Evolutionary conservation across 2,113 vertebrate genomes (phyloP).

Genomic region (Prionailurus bengalensis): DNA sequence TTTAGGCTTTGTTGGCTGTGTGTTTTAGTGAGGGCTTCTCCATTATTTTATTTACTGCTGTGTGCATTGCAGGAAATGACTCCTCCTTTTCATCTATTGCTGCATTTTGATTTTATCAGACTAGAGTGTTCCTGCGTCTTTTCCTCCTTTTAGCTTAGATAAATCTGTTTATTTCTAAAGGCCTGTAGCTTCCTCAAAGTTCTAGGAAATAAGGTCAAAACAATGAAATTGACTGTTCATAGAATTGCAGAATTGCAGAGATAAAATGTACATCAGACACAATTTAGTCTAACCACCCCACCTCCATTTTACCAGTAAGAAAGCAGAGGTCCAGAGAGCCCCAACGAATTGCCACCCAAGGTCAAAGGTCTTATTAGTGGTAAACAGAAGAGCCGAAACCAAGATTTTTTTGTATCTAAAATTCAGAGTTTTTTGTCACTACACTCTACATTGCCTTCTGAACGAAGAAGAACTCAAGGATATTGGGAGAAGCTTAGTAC

Average conservation of each 20-base stretch:
- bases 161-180: slow-evolving; percentile 55
- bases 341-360: slow-evolving; percentile 47
- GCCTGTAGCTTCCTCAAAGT: slow-evolving; percentile 36
- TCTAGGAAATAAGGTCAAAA: slow-evolving; percentile 68
- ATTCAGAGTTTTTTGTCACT: background rate
- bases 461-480: slow-evolving; percentile 21
- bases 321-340: background rate
- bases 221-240: slow-evolving; percentile 30
- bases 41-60: slow-evolving; percentile 43
- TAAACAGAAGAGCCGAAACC: slow-evolving; percentile 10
- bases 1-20: background rate
- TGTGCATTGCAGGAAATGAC: slow-evolving; percentile 50
- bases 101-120: slow-evolving; percentile 49
- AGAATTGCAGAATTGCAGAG: slow-evolving; percentile 2
- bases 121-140: background rate
- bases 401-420: background rate
- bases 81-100: background rate
- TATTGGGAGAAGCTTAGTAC: background rate
- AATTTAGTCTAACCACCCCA: background rate
- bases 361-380: slow-evolving; percentile 32
- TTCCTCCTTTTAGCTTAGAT: slow-evolving; percentile 1
- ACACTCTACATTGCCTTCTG: background rate
- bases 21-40: background rate
- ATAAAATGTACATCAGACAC: slow-evolving; percentile 3
- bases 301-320: slow-evolving; percentile 16